Base-by-base conservation (phyloP, 92 coral and sea anemone genomes). In the Palythoa grandis region DNA sequence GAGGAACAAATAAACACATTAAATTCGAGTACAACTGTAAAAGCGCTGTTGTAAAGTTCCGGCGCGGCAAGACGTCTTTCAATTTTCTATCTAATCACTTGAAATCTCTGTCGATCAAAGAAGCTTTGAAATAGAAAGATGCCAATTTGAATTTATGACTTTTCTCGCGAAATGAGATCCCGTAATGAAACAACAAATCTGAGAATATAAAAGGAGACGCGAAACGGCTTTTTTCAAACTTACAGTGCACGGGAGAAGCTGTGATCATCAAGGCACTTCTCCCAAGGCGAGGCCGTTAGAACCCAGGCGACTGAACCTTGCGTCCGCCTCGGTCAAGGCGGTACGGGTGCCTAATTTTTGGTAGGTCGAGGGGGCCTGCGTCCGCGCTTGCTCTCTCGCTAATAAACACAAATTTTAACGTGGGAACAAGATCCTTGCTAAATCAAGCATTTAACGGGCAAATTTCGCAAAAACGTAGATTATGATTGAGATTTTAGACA, bases 241-340 rank as follows among this genome's bases (percentile, higher is more conserved):
- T 91, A 91, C 94, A 91, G 92, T 88, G 94, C 94, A 89, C 92
- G 50, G 94, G 91, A 91, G 88, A 60, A 61, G 16, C 86, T 83
- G 94, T 86, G 93, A 91, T 91, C 93, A 88, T 20, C 82, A 79
- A 91, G 93, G 93, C 93, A 73, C 86, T 73, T 75, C 83, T 91
- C 91, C 94, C 94, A 89, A 84, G 90, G 92, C 83, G 88, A 91
- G 88, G 94, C 82, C 70, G 90, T 82, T 61, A 72, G 87, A 70
- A 83, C 78, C 87, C 78, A 84, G 90, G 85, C 89, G 76, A 82
- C 94, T 86, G 92, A 91, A 79, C 92, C 87, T 87, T 91, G 94
- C 94, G 94, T 91, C 88, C 86, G 72, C 92, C 88, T 82, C 88
- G 92, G 92, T 82, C 66, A 86, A 89, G 82, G 93, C 77, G 90